A percentile compares a stretch with the other conserved stretches of the same genome.
Evolutionary conservation across 2,113 vertebrate species (phyloP).

Genomic region (Phylloscopus trochilus): DNA sequence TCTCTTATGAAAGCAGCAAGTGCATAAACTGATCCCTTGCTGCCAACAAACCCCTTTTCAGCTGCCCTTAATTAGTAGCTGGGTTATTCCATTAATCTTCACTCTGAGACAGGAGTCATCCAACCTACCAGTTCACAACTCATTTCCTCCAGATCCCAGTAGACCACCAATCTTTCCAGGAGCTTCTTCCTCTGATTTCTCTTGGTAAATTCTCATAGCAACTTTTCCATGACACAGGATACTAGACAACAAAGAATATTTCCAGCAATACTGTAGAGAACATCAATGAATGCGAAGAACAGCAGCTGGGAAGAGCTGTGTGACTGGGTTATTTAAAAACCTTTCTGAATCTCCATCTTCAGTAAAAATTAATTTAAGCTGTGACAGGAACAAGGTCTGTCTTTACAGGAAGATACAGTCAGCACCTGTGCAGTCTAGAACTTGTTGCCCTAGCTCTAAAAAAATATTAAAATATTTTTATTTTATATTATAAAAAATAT

Average conservation of each 20-base stretch:
- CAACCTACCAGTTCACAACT: neutral
- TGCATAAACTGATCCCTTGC: neutral
- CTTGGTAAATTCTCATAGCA: neutral
- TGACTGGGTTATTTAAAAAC: neutral
- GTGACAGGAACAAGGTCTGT: neutral
- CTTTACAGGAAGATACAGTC: neutral
- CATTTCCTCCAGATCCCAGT: neutral
- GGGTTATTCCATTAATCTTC: constrained; percentile 8
- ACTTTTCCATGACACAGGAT: neutral
- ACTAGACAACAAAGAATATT: neutral
- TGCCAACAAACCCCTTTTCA: neutral
- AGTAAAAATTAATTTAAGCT: neutral
- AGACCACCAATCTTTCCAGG: neutral
- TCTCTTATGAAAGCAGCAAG: neutral
- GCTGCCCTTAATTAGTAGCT: neutral
- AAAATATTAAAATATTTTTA: too few relatives aligned
- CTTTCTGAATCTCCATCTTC: neutral
- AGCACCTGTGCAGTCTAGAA: neutral
- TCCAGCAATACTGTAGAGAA: neutral
- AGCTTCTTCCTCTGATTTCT: constrained; percentile 34
- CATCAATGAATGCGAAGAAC: neutral
- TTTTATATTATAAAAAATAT: too few relatives aligned
- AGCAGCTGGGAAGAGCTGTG: neutral
- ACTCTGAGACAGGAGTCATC: neutral
- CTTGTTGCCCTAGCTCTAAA: neutral